phyloP scores from a whole-genome alignment of 2,797 vertebrate genomes.

The Ceryle rudis region DNA sequence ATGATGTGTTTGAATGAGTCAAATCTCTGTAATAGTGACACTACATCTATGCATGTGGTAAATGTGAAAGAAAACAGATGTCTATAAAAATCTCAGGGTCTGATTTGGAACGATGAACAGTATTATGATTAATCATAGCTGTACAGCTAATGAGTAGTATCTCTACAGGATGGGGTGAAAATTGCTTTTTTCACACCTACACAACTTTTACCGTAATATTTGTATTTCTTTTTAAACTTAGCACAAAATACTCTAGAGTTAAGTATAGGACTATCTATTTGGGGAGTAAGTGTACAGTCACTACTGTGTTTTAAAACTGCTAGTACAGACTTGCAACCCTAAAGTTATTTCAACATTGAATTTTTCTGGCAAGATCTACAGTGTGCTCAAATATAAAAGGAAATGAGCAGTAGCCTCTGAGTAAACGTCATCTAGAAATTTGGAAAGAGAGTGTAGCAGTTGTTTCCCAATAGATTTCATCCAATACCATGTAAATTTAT shows the following conservation, averaged over 20 bases:
- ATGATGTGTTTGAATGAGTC: constrained; percentile 52
- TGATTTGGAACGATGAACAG: neutral
- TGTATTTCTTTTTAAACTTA: neutral
- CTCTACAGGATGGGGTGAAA: neutral
- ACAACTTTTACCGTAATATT: neutral
- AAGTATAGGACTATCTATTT: neutral
- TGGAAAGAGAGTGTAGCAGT: neutral
- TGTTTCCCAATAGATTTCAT: neutral
- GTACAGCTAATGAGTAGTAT: neutral
- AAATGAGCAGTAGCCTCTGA: neutral
- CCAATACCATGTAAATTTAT: neutral
- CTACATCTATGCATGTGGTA: constrained; percentile 55
- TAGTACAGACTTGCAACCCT: neutral
- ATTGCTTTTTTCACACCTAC: neutral
- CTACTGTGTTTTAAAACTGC: neutral
- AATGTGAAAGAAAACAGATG: constrained; percentile 67
- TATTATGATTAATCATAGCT: constrained; percentile 31
- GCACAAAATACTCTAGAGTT: neutral
- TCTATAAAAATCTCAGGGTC: constrained; percentile 46
- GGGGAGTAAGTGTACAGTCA: neutral
- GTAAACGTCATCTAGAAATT: neutral
- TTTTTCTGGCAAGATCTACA: neutral
- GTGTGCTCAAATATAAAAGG: neutral
- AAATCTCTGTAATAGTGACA: constrained; percentile 53
- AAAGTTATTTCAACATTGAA: neutral